Base-by-base conservation (phyloP, 64 coral and sea anemone genomes). In the Cladopsammia gracilis region DNA sequence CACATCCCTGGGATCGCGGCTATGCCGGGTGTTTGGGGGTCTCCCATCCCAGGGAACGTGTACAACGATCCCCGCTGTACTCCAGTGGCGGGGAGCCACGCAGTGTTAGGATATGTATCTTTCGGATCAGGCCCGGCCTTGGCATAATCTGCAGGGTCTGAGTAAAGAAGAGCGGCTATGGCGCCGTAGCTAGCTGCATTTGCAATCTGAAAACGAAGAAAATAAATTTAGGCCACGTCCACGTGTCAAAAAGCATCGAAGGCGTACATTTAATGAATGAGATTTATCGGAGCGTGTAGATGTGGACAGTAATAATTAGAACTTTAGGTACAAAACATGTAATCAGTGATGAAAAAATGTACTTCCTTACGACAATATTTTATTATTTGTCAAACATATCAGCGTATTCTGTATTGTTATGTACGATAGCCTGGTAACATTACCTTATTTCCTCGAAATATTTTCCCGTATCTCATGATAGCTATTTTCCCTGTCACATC, bases 381-480 rank as follows among this genome's bases (percentile, higher is more conserved):
- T 34, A 34, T 2, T 34, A 34, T 34, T 2, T 34, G 34, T 34
- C 34, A 34, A 34, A 34, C 34, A 34, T 34, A 34, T 34, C 34
- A 34, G 34, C 34, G 34, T 34, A 34, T 2, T 34, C 34, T 34
- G 34, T 34, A 34, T 34, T 34, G 34, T 34, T 2, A 34, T 34
- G 34, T 34, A 34, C 34, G 34, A 9, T 72, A 10, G 22, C 7
- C n/a, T 60, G 12, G 25, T 24, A 6, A 10, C 22, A 47, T 83
- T 79, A 97, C 95, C 95, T 94, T 97, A 70, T 90, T 91, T 79
- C 92, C 95, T 2, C 91, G 87, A 83, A 74, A 94, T 85, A 97
- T 93, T 77, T 83, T 97, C 51, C 95, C 95, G 34, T 93, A 81
- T 97, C 95, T 97, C 91, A 97, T 94, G 73, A 97, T 97, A n/a